Base-by-base conservation (phyloP, 2,113 vertebrate genomes). In the Trematomus loennbergii region DNA sequence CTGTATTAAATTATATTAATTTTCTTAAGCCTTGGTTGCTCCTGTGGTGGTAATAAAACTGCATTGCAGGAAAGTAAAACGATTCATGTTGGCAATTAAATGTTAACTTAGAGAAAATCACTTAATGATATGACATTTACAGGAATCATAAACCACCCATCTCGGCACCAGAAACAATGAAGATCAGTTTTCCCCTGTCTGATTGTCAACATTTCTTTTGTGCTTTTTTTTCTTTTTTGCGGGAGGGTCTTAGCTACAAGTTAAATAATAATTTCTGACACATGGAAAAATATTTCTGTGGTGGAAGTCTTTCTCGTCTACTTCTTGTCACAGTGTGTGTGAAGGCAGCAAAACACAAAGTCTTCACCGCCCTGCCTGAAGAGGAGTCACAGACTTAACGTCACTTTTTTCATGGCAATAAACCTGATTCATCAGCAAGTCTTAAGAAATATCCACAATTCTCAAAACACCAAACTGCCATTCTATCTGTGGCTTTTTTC, bases 291-390 rank as follows among this genome's bases (percentile, higher is more conserved):
- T 83, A 55, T 50, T 86, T 81, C 36, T 75, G 73, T 61, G 53
- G 68, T 76, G 72, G 65, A 70, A 76, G 71, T 89, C 78, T 84
- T 36, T 79, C 70, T 80, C 70, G 52, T 77, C 79, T 85, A 64
- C 68, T 60, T 89, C 86, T 83, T 75, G 73, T 94, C 94, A 94
- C 94, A 95, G 92, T 94, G 94, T 93, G 87, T 83, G 72, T 85
- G 79, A 78, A 80, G 87, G 90, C 73, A 85, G 78, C 65, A 64
- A 52, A 79, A 55, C 55, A 53, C 80, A 72, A 73, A 72, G 74
- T 81, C 71, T 66, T 87, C 64, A 48, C 53, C 53, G 3, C 46
- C 52, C 25, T 13, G 33, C 62, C 71, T 63, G 79, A 77, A 77
- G 69, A 67, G 70, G 55, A 78, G 59, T 46, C 59, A 22, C 29